Evolutionary conservation across 2,888 invertebrate species (phyloP).

Genomic region (Germaria angustata): DNA sequence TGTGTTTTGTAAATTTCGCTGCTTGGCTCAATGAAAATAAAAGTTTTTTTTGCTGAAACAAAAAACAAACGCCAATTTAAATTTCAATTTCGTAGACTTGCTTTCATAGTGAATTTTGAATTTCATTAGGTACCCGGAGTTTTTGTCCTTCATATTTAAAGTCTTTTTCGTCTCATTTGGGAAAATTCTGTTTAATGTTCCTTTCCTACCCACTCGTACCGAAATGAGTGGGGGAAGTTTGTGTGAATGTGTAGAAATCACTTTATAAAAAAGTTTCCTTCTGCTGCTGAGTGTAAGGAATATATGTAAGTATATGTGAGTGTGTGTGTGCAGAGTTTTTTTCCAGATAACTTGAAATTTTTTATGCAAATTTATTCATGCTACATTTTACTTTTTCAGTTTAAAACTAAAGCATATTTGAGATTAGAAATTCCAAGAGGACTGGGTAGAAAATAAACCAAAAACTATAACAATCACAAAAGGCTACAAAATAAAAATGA

Average conservation of each 20-base stretch:
- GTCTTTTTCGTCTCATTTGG: neutral
- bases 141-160: neutral
- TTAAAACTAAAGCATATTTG: constrained; percentile 57
- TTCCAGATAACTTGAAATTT: constrained; percentile 49
- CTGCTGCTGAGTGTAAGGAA: neutral
- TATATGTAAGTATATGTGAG: neutral
- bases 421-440: constrained; percentile 57
- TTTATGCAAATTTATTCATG: constrained; percentile 66
- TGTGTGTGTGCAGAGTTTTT: constrained; percentile 34
- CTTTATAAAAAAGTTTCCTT: constrained; percentile 30
- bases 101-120: constrained; percentile 4
- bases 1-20: neutral
- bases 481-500: constrained; percentile 16
- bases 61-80: constrained; percentile 15
- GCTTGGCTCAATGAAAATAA: no score
- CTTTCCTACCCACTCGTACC: neutral
- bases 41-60: neutral
- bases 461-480: constrained; percentile 38
- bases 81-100: constrained; percentile 45
- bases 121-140: neutral
- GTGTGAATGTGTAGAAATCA: constrained; percentile 26
- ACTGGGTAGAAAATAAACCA: neutral
- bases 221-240: no score
- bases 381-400: constrained; percentile 33
- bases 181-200: constrained; percentile 1